Evolutionary conservation across 2,888 invertebrate genomes (phyloP).

Genomic region (Rhogogaster chlorosoma): DNA sequence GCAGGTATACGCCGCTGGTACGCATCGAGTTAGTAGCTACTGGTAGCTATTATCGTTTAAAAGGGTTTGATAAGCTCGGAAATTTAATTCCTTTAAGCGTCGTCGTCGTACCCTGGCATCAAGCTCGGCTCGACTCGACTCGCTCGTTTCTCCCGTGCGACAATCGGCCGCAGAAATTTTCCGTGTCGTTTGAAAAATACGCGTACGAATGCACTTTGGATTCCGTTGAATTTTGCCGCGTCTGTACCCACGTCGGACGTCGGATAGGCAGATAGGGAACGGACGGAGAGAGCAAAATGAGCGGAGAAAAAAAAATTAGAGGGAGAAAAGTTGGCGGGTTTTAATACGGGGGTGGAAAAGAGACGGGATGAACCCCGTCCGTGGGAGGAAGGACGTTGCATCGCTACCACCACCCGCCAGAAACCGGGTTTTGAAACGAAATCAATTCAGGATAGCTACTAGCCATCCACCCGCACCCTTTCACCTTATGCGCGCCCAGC

Average conservation of each 20-base stretch:
- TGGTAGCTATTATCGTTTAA: slow-evolving; percentile 33
- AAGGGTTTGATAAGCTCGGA: slow-evolving; percentile 40
- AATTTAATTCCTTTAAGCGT: slow-evolving; percentile 29
- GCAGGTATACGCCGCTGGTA: neutral
- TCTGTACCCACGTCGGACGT: slow-evolving; percentile 58
- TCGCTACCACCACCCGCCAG: slow-evolving; percentile 35
- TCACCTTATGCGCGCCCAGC: slow-evolving; percentile 59
- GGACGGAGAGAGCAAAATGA: slow-evolving; percentile 52
- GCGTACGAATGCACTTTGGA: slow-evolving; percentile 65
- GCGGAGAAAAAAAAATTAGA: slow-evolving; percentile 41
- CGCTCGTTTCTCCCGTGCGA: neutral
- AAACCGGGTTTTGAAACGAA: slow-evolving; percentile 73
- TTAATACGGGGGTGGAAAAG: slow-evolving; percentile 52
- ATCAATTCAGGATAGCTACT: slow-evolving; percentile 76
- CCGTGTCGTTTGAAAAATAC: slow-evolving; percentile 7
- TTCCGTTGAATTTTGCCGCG: slow-evolving; percentile 49
- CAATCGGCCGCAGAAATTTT: slow-evolving; percentile 8
- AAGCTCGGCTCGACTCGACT: neutral
- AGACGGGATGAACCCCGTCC: slow-evolving; percentile 47
- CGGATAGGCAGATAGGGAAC: slow-evolving; percentile 62
- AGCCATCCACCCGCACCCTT: slow-evolving; percentile 63
- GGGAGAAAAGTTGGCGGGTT: slow-evolving; percentile 38
- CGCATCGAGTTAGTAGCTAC: neutral
- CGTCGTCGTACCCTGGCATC: neutral
- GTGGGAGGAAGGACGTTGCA: slow-evolving; percentile 52